phyloP scores from a whole-genome alignment of 2,888 invertebrate species.

The Pelosia muscerda region DNA sequence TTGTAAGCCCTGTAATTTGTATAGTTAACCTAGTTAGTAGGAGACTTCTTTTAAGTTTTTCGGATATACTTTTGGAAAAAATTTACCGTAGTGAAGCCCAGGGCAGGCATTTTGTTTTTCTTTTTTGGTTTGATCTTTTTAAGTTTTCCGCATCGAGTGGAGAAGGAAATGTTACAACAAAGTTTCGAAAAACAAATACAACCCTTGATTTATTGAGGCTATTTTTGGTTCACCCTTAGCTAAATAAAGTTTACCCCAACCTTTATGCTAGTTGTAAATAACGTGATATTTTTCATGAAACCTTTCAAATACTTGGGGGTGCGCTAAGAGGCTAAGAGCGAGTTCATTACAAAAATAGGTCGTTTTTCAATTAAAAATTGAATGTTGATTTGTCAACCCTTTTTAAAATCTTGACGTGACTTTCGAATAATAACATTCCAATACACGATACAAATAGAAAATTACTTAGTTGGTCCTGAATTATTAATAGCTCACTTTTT shows the following conservation, averaged over 20 bases:
- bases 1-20: too few relatives aligned
- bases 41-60: too few relatives aligned
- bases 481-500: too few relatives aligned
- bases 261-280: background rate
- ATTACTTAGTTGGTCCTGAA: background rate
- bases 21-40: too few relatives aligned
- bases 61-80: too few relatives aligned
- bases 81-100: too few relatives aligned
- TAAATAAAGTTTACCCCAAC: background rate
- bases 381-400: background rate
- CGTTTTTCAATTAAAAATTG: too few relatives aligned
- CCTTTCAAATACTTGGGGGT: background rate
- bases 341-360: background rate
- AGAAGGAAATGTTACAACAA: too few relatives aligned
- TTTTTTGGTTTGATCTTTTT: too few relatives aligned
- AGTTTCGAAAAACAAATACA: too few relatives aligned
- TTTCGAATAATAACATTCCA: background rate
- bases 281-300: slow-evolving; percentile 1
- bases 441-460: background rate
- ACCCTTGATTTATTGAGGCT: background rate
- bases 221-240: background rate
- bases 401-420: background rate
- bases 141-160: too few relatives aligned
- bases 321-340: background rate
- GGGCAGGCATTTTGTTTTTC: too few relatives aligned